Conservation (phyloP, 2,113 vertebrate genomes). For the Regulus satrapa region DNA sequence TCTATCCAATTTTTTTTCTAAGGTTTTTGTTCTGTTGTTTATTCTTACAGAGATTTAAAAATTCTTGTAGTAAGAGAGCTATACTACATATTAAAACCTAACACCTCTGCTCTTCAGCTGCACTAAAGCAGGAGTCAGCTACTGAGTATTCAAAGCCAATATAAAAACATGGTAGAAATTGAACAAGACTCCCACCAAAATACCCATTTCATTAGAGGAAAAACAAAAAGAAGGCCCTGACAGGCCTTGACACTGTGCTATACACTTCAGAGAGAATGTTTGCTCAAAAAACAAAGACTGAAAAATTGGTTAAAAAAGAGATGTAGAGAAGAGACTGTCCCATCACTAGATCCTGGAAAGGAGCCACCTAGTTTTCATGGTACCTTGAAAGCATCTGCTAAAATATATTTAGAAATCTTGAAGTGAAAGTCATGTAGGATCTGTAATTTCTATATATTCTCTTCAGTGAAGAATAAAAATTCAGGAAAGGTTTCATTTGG, state of each 20-base stretch:
- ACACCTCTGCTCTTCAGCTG: neutral
- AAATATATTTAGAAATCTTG: neutral
- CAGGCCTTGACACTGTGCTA: neutral
- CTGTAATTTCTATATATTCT: neutral
- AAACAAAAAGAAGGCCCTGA: neutral
- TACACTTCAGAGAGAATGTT: neutral
- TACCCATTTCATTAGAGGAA: neutral
- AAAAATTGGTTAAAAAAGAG: neutral
- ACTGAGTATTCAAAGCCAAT: neutral
- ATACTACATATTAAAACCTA: neutral
- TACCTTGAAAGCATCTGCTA: neutral
- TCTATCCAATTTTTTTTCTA: neutral
- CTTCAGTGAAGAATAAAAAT: neutral
- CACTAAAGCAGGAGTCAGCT: neutral
- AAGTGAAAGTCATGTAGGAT: neutral
- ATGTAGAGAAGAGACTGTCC: fast-evolving
- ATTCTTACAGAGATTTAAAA: neutral
- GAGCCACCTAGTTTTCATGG: neutral
- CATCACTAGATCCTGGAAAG: neutral
- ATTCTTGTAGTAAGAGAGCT: neutral
- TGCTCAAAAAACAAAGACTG: neutral
- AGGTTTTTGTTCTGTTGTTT: neutral
- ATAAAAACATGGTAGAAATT: neutral
- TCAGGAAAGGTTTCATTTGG: neutral
- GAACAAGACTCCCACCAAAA: neutral